Conservation (phyloP, 2,113 vertebrate genomes). For the Romanogobio albipinnatus region DNA sequence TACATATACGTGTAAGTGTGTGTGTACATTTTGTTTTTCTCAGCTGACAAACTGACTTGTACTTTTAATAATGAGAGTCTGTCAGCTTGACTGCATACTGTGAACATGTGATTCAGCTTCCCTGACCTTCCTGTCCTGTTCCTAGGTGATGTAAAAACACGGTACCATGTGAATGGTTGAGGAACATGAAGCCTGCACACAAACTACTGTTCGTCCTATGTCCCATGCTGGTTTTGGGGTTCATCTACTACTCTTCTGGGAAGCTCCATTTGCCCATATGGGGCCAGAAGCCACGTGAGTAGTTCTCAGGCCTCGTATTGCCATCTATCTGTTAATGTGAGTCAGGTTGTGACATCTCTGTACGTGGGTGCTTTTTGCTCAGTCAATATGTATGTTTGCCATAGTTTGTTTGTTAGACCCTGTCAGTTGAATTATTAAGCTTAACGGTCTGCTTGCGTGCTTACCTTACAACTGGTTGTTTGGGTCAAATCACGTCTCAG, state of each 20-base stretch:
- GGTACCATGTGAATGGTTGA: conserved; percentile 89
- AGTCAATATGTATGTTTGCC: conserved; percentile 18
- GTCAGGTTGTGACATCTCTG: not conserved
- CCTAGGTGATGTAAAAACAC: conserved; percentile 82
- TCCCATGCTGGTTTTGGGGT: conserved; percentile 92
- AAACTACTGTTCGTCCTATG: conserved; percentile 95
- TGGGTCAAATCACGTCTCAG: not conserved
- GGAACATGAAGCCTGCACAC: conserved; percentile 89
- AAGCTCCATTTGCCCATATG: conserved; percentile 90
- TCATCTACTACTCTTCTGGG: conserved; percentile 94
- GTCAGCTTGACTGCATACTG: not conserved
- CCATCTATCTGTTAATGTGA: not conserved
- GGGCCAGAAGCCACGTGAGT: conserved; percentile 95
- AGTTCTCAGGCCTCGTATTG: not conserved
- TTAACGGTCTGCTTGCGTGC: not conserved
- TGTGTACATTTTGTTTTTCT: no score
- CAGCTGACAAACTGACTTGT: no score
- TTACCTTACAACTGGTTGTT: not conserved
- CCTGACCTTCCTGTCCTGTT: not conserved
- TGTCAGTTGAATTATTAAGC: conserved; percentile 40
- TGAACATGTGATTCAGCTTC: not conserved
- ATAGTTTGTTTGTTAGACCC: conserved; percentile 25
- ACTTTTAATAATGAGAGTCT: not conserved
- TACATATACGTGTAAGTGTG: no score
- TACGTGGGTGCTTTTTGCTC: conserved; percentile 32